Evolutionary conservation across 2,113 vertebrate genomes (phyloP).

Genomic region (Piaya cayana): DNA sequence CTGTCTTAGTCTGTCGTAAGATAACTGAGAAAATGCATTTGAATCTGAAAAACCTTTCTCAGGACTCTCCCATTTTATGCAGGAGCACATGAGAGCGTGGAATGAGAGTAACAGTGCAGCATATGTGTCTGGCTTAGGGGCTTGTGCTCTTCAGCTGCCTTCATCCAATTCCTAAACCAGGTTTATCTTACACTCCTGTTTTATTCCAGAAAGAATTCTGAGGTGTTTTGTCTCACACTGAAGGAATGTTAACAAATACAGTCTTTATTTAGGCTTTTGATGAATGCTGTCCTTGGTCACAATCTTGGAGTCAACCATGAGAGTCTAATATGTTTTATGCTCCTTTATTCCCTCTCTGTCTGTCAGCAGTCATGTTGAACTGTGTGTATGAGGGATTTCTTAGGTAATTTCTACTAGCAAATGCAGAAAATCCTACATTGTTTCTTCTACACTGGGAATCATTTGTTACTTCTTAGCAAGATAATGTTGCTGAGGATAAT

Average conservation of each 20-base stretch:
- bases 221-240: background rate
- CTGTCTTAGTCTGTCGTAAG: background rate
- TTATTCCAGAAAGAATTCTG: conserved; percentile 21
- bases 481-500: background rate
- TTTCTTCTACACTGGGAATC: background rate
- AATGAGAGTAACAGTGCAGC: background rate
- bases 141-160: background rate
- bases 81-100: background rate
- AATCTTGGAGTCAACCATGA: background rate
- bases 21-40: background rate
- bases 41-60: background rate
- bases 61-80: background rate
- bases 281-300: background rate
- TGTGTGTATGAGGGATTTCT: background rate
- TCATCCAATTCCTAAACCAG: background rate
- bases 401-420: background rate
- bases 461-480: background rate
- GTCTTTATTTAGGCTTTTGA: conserved; percentile 3
- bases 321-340: background rate
- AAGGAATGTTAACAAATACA: conserved; percentile 23
- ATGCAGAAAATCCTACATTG: background rate
- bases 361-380: background rate
- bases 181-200: background rate
- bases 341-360: background rate
- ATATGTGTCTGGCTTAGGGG: background rate